Evolutionary conservation across 2,797 vertebrate genomes (phyloP).

Genomic region (Psittacula echo): DNA sequence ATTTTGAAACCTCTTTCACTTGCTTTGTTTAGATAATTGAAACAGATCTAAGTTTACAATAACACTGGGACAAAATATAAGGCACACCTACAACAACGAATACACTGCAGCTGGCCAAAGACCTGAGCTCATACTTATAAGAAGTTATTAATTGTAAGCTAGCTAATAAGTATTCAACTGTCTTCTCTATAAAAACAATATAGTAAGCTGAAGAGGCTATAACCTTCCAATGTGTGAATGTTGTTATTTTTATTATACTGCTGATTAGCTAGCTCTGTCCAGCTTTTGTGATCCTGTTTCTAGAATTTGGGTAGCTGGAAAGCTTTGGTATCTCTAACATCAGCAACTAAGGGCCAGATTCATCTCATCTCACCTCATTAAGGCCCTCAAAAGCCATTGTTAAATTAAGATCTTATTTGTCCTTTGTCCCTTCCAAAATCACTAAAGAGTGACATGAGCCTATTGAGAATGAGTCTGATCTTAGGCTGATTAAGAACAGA

Average conservation of each 20-base stretch:
- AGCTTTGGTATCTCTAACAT: neutral
- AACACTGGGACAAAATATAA: neutral
- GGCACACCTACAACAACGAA: neutral
- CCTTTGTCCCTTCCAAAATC: neutral
- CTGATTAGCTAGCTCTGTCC: neutral
- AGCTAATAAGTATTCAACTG: accelerated
- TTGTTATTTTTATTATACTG: neutral
- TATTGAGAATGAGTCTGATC: neutral
- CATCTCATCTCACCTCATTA: neutral
- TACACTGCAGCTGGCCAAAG: neutral
- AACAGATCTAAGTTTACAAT: neutral
- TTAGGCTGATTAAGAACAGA: neutral
- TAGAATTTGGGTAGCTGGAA: neutral
- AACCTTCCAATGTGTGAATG: neutral
- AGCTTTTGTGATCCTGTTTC: accelerated
- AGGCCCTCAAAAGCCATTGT: neutral
- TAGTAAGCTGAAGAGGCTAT: accelerated
- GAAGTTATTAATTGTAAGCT: neutral
- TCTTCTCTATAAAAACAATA: neutral
- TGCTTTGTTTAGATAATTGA: neutral
- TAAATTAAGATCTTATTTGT: neutral
- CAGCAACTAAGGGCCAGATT: accelerated
- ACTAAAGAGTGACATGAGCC: neutral
- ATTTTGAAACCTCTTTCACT: neutral
- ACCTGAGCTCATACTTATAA: neutral